Evolutionary conservation across 2,888 invertebrate species (phyloP), one percentile per base, ranked within the genome.

Genomic region (Chaetogeoica ovagalla): DNA sequence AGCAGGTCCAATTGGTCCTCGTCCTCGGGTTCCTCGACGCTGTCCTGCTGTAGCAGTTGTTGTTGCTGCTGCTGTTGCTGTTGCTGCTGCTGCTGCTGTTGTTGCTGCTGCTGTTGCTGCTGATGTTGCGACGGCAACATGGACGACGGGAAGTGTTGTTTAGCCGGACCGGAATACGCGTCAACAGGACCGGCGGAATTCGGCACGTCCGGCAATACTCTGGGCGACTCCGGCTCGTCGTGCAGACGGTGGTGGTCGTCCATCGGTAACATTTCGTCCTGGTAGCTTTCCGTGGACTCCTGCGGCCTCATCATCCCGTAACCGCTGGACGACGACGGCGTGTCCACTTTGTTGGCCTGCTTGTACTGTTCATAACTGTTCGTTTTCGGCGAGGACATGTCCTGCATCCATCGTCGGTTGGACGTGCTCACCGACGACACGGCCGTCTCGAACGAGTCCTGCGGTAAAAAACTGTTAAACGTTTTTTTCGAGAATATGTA

Each of bases 381-480:
- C 5, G 70, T 57, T 23, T 65, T 65, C 17, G 66, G n/a, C 0
- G 70, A 43, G 17, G 77, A 23, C 15, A 37, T 2, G 39, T 79
- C 77, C 39, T 70, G 77, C 43, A 70, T 70, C 77, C 77, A 79
- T 15, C 81, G 79, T 15, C 82, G 82, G 57, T 82, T 72, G 23
- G 86, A 86, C 76, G 86, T 86, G 83, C 85, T 86, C 62, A 87
- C 85, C 48, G 87, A 89, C 68, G 87, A 89, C 65, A 88, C 86
- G 2, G 88, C 88, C 21, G 89, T 89, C 82, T 89, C 89, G 83
- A 89, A 89, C 0, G 89, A 89, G 23, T 84, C 84, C 83, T 88
- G 37, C 43, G 7, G 9, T 7, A 6, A 43, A 63, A 19, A 30
- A 11, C 57, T n/a, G 11, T 48, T 2, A 48, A 48, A 48, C 13